Evolutionary conservation across 2,113 vertebrate genomes (phyloP).

Genomic region (Lichenostomus cassidix): DNA sequence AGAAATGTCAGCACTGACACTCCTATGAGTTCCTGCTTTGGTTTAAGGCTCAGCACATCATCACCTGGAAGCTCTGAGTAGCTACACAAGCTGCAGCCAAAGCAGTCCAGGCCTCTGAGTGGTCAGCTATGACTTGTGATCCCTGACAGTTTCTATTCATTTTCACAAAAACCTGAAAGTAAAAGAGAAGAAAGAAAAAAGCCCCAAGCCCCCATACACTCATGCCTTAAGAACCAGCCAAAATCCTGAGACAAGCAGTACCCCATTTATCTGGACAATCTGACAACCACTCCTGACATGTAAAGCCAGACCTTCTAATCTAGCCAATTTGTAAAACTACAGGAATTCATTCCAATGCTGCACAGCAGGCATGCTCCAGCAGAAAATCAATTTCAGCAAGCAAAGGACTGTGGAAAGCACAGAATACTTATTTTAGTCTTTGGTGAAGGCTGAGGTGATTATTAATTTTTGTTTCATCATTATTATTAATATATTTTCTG

Average conservation of each 20-base stretch:
- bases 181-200: background rate
- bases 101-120: background rate
- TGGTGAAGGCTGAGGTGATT: background rate
- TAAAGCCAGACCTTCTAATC: background rate
- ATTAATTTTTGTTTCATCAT: background rate
- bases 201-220: rapidly evolving
- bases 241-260: background rate
- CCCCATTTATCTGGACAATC: background rate
- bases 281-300: background rate
- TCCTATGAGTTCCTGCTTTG: background rate
- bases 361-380: background rate
- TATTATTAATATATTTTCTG: background rate
- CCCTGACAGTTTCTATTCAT: background rate
- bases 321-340: conserved; percentile 13
- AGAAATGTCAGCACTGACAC: background rate
- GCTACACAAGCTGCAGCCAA: background rate
- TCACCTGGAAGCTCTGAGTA: background rate
- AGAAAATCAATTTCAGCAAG: conserved; percentile 18
- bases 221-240: background rate
- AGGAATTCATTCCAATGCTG: conserved; percentile 21
- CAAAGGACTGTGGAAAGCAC: background rate
- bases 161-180: background rate
- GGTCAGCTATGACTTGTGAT: background rate
- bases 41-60: background rate
- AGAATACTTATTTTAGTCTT: background rate